phyloP scores from a whole-genome alignment of 2,888 invertebrate species.

The Drosophila diplacantha region DNA sequence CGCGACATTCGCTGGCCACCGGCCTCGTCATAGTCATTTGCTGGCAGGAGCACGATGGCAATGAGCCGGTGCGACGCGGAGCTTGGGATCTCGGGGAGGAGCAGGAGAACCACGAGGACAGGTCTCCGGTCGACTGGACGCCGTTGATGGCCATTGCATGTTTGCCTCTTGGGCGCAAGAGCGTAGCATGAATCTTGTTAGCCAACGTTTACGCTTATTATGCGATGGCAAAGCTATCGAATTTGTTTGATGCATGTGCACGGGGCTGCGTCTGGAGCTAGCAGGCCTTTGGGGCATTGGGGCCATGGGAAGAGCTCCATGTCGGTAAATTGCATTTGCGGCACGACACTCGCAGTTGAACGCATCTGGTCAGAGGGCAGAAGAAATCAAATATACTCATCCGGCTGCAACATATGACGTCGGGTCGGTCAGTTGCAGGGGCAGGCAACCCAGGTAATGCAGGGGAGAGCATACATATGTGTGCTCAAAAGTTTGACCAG shows the following conservation, averaged over 20 bases:
- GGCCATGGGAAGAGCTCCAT: constrained; percentile 2
- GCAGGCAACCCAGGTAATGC: constrained; percentile 23
- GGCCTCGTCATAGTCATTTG: constrained; percentile 45
- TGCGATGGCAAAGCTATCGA: constrained; percentile 67
- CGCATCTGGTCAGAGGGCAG: constrained; percentile 50
- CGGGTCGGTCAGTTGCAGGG: neutral
- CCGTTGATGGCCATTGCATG: constrained; percentile 71
- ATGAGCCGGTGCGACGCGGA: constrained; percentile 8
- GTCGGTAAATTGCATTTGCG: constrained; percentile 66
- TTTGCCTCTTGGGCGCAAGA: constrained; percentile 70
- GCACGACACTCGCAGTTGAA: constrained; percentile 70
- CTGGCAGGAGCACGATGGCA: constrained; percentile 15
- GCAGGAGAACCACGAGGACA: constrained; percentile 7
- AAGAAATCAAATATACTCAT: constrained; percentile 64
- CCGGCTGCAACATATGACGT: constrained; percentile 42
- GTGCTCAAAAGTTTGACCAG: constrained; percentile 45
- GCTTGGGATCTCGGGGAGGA: neutral
- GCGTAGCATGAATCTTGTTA: constrained; percentile 74
- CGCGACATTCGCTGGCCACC: constrained; percentile 59
- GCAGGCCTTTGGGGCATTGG: neutral
- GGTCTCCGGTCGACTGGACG: constrained; percentile 29
- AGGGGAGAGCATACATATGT: constrained; percentile 10
- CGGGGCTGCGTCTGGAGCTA: neutral
- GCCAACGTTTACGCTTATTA: constrained; percentile 75
- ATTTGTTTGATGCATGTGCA: constrained; percentile 69